Evolutionary conservation across 2,888 invertebrate species (phyloP).

Genomic region (Deilephila porcellus): DNA sequence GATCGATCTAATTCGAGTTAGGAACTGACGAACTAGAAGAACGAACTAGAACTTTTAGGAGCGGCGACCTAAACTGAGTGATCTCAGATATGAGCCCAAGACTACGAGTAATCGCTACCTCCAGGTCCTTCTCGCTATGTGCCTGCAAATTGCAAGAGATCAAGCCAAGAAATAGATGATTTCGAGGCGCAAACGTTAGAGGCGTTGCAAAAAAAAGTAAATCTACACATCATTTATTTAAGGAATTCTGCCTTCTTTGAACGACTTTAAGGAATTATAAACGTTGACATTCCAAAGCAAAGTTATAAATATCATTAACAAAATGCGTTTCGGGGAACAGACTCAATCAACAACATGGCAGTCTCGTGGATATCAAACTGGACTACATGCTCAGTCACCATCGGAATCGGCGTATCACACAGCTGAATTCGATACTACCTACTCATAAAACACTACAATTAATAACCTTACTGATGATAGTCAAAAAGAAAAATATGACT

Average conservation of each 20-base stretch:
- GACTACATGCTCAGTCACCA: conserved; percentile 41
- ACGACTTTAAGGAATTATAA: conserved; percentile 44
- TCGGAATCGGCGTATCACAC: conserved; percentile 33
- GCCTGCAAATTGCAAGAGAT: conserved; percentile 37
- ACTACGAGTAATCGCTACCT: conserved; percentile 1
- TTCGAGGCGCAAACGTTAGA: conserved; percentile 43
- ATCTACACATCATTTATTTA: conserved; percentile 46
- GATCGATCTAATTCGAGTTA: no score
- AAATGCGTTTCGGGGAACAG: conserved; percentile 32
- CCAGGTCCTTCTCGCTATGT: conserved; percentile 39
- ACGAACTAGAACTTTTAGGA: no score
- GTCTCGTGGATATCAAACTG: conserved; percentile 43
- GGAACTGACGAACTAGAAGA: no score
- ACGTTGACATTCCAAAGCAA: conserved; percentile 41
- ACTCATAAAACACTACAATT: conserved; percentile 38
- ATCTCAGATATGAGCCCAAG: no score
- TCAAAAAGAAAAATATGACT: conserved; percentile 42
- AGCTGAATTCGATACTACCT: conserved; percentile 36
- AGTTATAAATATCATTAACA: conserved; percentile 35
- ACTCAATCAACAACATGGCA: conserved; percentile 37
- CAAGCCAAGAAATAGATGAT: conserved; percentile 32
- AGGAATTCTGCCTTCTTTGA: conserved; percentile 47
- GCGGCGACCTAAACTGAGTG: no score
- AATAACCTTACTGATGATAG: conserved; percentile 42
- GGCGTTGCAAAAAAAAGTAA: conserved; percentile 43